Conservation (phyloP, 2,797 vertebrate species). For the Novumbra hubbsi region DNA sequence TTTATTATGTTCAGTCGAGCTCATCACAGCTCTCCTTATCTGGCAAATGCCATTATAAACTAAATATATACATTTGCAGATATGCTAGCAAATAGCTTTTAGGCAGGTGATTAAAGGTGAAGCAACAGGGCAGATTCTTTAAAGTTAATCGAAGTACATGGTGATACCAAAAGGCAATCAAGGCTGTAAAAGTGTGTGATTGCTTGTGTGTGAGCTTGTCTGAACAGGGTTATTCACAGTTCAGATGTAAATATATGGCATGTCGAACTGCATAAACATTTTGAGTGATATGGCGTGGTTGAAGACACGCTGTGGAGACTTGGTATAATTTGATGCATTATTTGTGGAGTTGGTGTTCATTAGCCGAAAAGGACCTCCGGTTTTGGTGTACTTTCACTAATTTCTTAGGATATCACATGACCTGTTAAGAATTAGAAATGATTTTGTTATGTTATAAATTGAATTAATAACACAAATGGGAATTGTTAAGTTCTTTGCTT, state of each 20-base stretch:
- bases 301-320: neutral
- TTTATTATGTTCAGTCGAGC: neutral
- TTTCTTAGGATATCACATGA: too few relatives aligned
- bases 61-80: slow-evolving; percentile 14
- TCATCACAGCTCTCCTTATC: slow-evolving; percentile 36
- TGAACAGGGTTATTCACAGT: neutral
- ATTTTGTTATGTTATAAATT: too few relatives aligned
- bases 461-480: too few relatives aligned
- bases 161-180: neutral
- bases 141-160: too few relatives aligned
- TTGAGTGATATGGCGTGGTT: too few relatives aligned
- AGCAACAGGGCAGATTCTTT: neutral
- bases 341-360: too few relatives aligned
- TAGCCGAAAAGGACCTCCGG: too few relatives aligned
- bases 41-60: slow-evolving; percentile 41
- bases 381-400: too few relatives aligned
- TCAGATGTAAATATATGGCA: too few relatives aligned
- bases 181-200: neutral
- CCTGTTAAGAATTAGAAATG: too few relatives aligned
- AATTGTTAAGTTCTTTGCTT: too few relatives aligned
- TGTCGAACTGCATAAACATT: too few relatives aligned
- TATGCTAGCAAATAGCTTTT: slow-evolving; percentile 23
- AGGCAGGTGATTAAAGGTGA: neutral
- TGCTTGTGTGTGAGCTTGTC: slow-evolving; percentile 13
- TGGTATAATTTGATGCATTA: neutral